Evolutionary conservation across 2,888 invertebrate species (phyloP).

Genomic region (Ephialtes manifestator): DNA sequence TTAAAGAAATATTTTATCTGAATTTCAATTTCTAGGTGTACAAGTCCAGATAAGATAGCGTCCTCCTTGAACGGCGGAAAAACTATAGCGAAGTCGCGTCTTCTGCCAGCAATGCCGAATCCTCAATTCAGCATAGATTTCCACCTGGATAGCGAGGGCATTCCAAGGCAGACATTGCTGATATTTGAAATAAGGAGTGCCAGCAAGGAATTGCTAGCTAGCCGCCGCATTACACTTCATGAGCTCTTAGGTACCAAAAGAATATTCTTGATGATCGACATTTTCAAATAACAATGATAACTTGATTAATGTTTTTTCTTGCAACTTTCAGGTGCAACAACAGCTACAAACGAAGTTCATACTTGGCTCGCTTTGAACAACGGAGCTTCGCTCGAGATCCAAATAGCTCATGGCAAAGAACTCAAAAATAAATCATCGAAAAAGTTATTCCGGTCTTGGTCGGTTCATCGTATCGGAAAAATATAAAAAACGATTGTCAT

Average conservation of each 20-base stretch:
- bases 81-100: slow-evolving; percentile 86
- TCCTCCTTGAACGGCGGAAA: slow-evolving; percentile 80
- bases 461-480: too few species aligned
- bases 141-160: slow-evolving; percentile 85
- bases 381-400: too few species aligned
- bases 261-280: not conserved
- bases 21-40: slow-evolving; percentile 73
- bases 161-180: slow-evolving; percentile 85
- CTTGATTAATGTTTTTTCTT: too few species aligned
- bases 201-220: slow-evolving; percentile 86
- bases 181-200: slow-evolving; percentile 86
- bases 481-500: too few species aligned
- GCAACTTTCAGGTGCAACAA: too few species aligned
- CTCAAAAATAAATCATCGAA: too few species aligned
- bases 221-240: slow-evolving; percentile 85
- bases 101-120: slow-evolving; percentile 85
- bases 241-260: slow-evolving; percentile 85
- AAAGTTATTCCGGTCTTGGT: too few species aligned
- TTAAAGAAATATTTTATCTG: not conserved
- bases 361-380: too few species aligned
- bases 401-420: too few species aligned
- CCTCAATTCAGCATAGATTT: slow-evolving; percentile 86
- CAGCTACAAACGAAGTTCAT: too few species aligned
- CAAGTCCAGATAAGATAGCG: slow-evolving; percentile 80
- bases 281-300: too few species aligned